phyloP scores from a whole-genome alignment of 2,888 invertebrate species.

The Rotaria socialis region DNA sequence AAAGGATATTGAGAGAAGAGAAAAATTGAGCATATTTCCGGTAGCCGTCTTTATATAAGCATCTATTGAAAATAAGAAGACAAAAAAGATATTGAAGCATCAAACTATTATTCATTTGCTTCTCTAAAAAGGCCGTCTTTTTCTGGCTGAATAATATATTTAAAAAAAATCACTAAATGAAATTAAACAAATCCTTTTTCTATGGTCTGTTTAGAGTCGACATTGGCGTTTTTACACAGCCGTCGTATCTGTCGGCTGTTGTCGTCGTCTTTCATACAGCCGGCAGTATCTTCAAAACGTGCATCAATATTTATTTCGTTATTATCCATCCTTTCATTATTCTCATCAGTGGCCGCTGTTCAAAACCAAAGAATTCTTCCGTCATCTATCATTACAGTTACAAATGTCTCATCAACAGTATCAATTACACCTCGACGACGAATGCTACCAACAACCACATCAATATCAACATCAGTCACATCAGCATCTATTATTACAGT shows the following conservation, averaged over 20 bases:
- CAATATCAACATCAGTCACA: neutral
- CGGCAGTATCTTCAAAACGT: neutral
- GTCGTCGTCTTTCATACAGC: neutral
- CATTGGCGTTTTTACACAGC: neutral
- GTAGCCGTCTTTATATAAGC: neutral
- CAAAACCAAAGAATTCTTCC: neutral
- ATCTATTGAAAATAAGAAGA: neutral
- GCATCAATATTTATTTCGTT: neutral
- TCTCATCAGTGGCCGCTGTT: neutral
- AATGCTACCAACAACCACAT: neutral
- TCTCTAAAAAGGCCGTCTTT: neutral
- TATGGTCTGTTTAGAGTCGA: neutral
- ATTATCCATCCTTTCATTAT: neutral
- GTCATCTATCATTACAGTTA: neutral
- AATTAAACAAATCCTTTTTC: neutral
- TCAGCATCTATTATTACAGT: neutral
- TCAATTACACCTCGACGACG: neutral
- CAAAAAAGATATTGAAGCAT: slow-evolving; percentile 1
- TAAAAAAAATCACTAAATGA: neutral
- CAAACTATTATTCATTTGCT: neutral
- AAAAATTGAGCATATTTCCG: neutral
- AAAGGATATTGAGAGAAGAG: neutral
- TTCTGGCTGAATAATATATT: neutral
- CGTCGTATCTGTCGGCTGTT: slow-evolving; percentile 7
- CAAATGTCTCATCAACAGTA: neutral